Conservation (phyloP, 2,113 vertebrate genomes). For the Nesogale talazaci region DNA sequence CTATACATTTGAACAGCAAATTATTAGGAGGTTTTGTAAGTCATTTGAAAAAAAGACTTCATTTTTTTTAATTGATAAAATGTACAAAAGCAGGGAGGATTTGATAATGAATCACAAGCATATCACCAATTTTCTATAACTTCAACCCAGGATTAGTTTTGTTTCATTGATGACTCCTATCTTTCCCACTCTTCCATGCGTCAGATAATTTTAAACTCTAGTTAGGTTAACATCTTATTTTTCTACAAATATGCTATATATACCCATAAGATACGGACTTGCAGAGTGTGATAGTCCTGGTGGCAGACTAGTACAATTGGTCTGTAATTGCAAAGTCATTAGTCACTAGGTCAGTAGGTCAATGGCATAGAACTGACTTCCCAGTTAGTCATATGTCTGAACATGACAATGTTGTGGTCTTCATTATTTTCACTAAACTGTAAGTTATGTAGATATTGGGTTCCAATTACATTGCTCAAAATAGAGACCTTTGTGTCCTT, state of each 20-base stretch:
- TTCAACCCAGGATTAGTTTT: neutral
- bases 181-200: neutral
- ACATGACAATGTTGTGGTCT: too few relatives aligned
- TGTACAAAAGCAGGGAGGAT: neutral
- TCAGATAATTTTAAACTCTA: neutral
- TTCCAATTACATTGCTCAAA: too few relatives aligned
- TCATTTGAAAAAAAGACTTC: neutral
- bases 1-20: neutral
- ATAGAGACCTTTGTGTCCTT: too few relatives aligned
- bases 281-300: neutral
- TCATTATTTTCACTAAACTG: too few relatives aligned
- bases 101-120: neutral
- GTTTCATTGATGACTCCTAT: neutral
- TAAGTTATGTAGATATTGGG: too few relatives aligned
- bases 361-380: too few relatives aligned
- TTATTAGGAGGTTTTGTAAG: neutral
- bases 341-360: too few relatives aligned
- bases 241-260: constrained; percentile 12
- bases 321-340: too few relatives aligned
- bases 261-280: neutral
- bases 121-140: neutral
- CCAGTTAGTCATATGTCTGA: too few relatives aligned
- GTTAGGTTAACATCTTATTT: neutral
- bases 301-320: too few relatives aligned
- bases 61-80: neutral